These are phyloP conservation scores for Pseudochirops corinnae DNA, from an alignment of 2,797 vertebrate genomes.

Conservation along the genomic window DNA sequence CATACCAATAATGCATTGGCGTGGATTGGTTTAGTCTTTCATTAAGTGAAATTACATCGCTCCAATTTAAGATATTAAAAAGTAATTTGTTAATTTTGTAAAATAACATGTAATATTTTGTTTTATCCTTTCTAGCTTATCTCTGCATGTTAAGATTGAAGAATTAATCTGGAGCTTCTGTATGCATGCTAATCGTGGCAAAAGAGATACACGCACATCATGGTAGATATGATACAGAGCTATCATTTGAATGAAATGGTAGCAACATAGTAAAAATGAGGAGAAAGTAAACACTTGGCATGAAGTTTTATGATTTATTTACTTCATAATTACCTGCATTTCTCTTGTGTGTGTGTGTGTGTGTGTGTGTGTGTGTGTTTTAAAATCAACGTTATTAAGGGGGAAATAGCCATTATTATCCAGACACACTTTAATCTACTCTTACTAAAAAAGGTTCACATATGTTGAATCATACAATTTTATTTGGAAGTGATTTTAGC, in stretches of 20 bases:
- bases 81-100: conserved; percentile 74
- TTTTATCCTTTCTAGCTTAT: conserved; percentile 67
- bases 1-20: conserved; percentile 85
- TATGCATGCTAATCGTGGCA: conserved; percentile 63
- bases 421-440: not conserved
- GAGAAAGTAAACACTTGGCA: conserved; percentile 39
- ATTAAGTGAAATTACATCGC: conserved; percentile 82
- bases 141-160: conserved; percentile 32
- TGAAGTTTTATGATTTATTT: conserved; percentile 15
- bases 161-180: conserved; percentile 46
- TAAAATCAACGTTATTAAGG: conserved; percentile 8
- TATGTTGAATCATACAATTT: not conserved
- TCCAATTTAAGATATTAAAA: conserved; percentile 71
- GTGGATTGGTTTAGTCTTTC: conserved; percentile 85
- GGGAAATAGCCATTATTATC: not conserved
- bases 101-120: conserved; percentile 66
- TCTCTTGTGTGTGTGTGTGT: not conserved
- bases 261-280: conserved; percentile 51
- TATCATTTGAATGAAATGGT: conserved; percentile 39
- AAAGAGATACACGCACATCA: conserved; percentile 32
- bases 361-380: not conserved
- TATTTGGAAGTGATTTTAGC: not conserved
- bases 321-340: conserved; percentile 39
- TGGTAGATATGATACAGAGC: conserved; percentile 38
- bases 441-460: conserved; percentile 36